Base-by-base conservation (phyloP, 2,797 vertebrate genomes). In the Acanthopagrus latus region DNA sequence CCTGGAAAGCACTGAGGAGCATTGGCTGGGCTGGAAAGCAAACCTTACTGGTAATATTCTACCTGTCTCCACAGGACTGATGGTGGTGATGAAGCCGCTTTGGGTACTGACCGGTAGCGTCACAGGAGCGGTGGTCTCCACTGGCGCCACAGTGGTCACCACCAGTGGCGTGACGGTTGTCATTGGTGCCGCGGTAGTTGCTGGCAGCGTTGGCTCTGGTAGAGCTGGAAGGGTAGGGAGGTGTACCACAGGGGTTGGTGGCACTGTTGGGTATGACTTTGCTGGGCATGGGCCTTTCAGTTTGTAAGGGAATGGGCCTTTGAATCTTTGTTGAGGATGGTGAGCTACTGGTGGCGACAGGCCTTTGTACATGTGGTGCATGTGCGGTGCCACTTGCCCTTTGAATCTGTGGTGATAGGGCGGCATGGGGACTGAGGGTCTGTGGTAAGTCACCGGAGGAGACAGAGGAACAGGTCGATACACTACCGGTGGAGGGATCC, bases 31-130 rank as follows among this genome's bases (percentile, higher is more conserved):
- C 88, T 82, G 75, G 51, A 86, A 88, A 87, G 71, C 63, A 88
- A 91, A 92, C 92, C 93, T 87, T 82, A 83, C 91, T 84, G 86
- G 78, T 88, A 88, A 93, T 90, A 58, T 91, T 94, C 94, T 95
- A 95, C 94, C 94, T 95, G 93, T 92, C 90, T 93, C 92, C 93
- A 90, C 82, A 92, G 93, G 86, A 91, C 89, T 91, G 93, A 91
- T 3, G 93, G 84, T 93, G 93, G 89, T 90, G 91, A 79, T 82
- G 93, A 88, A 71, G 91, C 93, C 92, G 81, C 93, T 94, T 93
- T 93, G 93, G 92, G 91, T 94, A 95, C 93, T 95, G 94, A 95
- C 93, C 92, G 76, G 90, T 91, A 91, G 92, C 83, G 43, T 92
- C 90, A 89, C 84, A 33, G 87, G 67, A 81, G 90, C 50, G 16